Evolutionary conservation across 2,113 vertebrate species (phyloP), one percentile per base, ranked within the genome.

Genomic region (Eupsittula cactorum): DNA sequence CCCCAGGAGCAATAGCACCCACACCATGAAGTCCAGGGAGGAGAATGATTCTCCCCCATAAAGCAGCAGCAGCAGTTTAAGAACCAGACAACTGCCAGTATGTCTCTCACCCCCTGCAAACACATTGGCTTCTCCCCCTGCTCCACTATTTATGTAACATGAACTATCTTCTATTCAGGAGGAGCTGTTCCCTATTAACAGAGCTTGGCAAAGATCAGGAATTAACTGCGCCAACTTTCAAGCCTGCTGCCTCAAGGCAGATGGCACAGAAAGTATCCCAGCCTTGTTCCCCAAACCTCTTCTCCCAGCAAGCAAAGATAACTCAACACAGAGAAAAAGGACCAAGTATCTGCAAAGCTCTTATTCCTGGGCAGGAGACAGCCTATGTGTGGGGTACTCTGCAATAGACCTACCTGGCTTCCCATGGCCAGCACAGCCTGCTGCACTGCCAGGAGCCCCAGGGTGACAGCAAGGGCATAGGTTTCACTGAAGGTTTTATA

Each of bases 181-280:
- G 67, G 35, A 67, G 27, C 3, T 68, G 4, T 78, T 83, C 90
- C 92, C 88, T 75, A 88, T 89, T 93, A 96, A 94, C 88, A 71
- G 90, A 92, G 86, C 63, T 95, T 98, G 97, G 97, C 97, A 94
- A 90, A 88, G 91, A 92, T 39, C 5, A 10, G 62, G 23, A 81
- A 55, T 28, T 29, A 62, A 65, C 70, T 53, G 92, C 88, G 96
- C 89, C 96, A 93, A 21, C 27, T 82, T 63, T 28, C 70, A 79
- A 90, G 92, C 11, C 31, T 33, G 65, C 70, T 69, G 91, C 90
- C 83, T 95, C 13, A 7, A 92, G 88, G 93, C 97, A 98, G 97
- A 97, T 97, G 97, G 97, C 74, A 85, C 60, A 81, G 89, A 5
- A 92, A 49, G 39, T 5, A 86, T 88, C 60, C 87, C 60, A 77